A percentile compares a stretch with the other conserved stretches of the same genome.
These are phyloP conservation scores for roundworm (Caenorhabditis elegans) DNA, from an alignment of 1,140 invertebrate genomes.

Conservation along the genomic window DNA sequence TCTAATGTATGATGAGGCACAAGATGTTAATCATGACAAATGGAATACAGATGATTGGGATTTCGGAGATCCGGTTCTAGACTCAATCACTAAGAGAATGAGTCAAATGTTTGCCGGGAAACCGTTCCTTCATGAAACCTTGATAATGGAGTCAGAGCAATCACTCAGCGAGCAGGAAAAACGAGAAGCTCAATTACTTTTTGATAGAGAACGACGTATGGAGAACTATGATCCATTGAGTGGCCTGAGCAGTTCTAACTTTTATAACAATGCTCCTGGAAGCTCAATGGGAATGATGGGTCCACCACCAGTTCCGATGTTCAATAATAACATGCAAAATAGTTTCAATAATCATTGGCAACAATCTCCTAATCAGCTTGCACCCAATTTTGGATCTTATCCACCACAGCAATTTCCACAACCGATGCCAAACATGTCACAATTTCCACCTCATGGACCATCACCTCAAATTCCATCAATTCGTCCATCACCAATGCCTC, in stretches of 20 bases:
- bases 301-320: not conserved
- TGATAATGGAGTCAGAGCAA: slow-evolving; percentile 90
- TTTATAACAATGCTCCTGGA: not conserved
- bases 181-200: slow-evolving; percentile 84
- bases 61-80: slow-evolving; percentile 80
- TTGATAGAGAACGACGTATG: slow-evolving; percentile 83
- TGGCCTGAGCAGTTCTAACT: not conserved
- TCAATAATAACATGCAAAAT: not conserved
- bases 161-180: slow-evolving; percentile 93
- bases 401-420: not conserved
- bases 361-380: too few relatives aligned
- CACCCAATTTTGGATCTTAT: too few relatives aligned
- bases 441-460: not conserved
- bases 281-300: not conserved
- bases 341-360: not conserved
- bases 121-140: slow-evolving; percentile 93
- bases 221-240: not conserved
- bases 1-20: slow-evolving; percentile 77
- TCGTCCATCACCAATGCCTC: not conserved
- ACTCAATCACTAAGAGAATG: slow-evolving; percentile 74
- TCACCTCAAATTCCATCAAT: not conserved
- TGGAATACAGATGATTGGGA: slow-evolving; percentile 71
- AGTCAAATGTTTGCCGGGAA: slow-evolving; percentile 75
- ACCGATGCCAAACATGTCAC: not conserved
- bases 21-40: slow-evolving; percentile 42